phyloP scores from a whole-genome alignment of 2,888 invertebrate species.

The Drosophila yooni region DNA sequence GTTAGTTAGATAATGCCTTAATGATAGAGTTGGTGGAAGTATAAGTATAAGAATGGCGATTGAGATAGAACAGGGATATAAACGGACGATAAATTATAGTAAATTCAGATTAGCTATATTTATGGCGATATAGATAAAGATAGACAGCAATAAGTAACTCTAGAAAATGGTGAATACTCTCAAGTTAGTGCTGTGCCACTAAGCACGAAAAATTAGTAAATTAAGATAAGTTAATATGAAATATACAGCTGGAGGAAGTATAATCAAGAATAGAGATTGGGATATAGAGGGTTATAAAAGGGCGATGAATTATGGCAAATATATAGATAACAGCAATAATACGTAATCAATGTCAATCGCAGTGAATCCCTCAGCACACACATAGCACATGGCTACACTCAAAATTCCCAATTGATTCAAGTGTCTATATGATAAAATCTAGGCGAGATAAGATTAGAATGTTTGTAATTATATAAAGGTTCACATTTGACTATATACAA shows the following conservation, averaged over 20 bases:
- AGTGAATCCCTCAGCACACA: neutral
- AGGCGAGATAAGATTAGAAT: neutral
- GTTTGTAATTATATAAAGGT: neutral
- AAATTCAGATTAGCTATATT: neutral
- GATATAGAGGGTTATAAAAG: neutral
- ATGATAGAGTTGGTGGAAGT: neutral
- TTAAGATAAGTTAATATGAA: too few species aligned
- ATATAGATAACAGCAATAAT: neutral
- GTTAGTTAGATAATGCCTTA: neutral
- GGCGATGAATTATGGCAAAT: neutral
- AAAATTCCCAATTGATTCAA: conserved; percentile 2
- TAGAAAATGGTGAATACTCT: neutral
- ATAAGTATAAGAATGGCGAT: neutral
- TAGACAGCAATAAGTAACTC: neutral
- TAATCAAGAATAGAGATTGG: neutral
- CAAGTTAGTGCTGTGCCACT: neutral
- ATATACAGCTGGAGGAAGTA: too few species aligned
- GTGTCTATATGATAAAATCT: neutral
- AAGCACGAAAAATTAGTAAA: too few species aligned
- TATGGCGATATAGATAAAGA: neutral
- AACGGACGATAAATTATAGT: neutral
- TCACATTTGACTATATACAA: neutral
- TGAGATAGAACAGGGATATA: neutral
- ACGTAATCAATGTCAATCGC: neutral
- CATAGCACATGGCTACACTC: neutral